phyloP scores from a whole-genome alignment of 2,113 vertebrate species.

The Hiodon alosoides region DNA sequence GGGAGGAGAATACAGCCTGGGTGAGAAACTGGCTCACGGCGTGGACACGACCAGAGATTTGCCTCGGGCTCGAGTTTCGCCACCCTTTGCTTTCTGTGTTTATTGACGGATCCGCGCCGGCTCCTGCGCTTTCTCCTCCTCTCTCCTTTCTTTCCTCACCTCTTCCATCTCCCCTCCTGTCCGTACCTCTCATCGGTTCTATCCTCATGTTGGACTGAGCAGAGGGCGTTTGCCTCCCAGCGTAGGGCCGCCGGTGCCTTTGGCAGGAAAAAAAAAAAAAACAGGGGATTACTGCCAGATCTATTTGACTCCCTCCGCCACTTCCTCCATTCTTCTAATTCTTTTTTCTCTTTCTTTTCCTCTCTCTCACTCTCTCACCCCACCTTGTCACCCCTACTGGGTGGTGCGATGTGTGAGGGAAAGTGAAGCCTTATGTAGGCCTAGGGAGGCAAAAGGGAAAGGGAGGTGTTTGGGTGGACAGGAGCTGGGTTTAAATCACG shows the following conservation, averaged over 20 bases:
- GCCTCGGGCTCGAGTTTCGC: background rate
- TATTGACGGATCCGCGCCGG: constrained; percentile 4
- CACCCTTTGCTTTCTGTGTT: background rate
- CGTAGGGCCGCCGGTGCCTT: background rate
- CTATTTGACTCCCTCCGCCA: background rate
- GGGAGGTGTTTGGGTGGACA: background rate
- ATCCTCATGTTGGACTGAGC: constrained; percentile 37
- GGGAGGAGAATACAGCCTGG: background rate
- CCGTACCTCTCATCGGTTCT: background rate
- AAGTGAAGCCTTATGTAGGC: background rate
- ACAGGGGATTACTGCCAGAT: background rate
- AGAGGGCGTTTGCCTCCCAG: constrained; percentile 47
- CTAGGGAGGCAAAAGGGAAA: background rate
- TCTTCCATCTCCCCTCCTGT: background rate
- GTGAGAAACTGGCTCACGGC: background rate
- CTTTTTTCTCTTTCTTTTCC: background rate
- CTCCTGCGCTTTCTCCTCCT: background rate
- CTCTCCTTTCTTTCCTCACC: background rate
- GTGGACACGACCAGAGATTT: background rate
- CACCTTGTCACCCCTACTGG: background rate
- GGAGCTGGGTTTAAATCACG: constrained; percentile 54
- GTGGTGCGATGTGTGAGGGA: background rate
- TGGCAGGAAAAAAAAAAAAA: background rate
- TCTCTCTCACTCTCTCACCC: background rate
- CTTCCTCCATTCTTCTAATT: background rate